Evolutionary conservation across 1,140 invertebrate species (phyloP), one percentile per base, ranked within the genome.

Genomic region (Drosophila elegans): DNA sequence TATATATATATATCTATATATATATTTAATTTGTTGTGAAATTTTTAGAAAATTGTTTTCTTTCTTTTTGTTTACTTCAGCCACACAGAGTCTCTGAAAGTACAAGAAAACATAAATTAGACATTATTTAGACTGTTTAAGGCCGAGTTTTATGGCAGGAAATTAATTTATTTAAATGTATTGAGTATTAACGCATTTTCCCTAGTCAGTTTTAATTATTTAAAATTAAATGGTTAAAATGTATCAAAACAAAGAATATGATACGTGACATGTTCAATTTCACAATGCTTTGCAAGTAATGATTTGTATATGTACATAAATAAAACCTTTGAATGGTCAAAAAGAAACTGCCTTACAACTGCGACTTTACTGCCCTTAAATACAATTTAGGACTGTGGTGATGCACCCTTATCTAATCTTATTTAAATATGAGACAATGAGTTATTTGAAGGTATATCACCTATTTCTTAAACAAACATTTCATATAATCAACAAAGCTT

Each of bases 31-130:
- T 63, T 39, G 25, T 10, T 45, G 48, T 36, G 13, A 32, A 44
- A 44, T 5, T 38, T 42, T 13, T 27, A 3, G n/a, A 10, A 13
- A 29, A 12, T 21, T 12, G n/a, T n/a, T 48, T 32, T 69, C 34
- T 13, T 21, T 51, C 11, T 6, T 21, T 13, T 2, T 2, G 42
- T 25, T 57, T 25, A 42, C 44, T 13, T 45, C 11, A 9, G 25
- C 52, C 11, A 25, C 48, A 72, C 48, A 38, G 13, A 73, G 41
- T 62, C 29, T 45, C 68, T 74, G 59, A 13, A 74, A 73, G 11
- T 12, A n/a, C 0, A 72, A 9, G 1, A 21, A 11, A 10, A 34
- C 9, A 27, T 3, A 25, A 32, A 4, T 7, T 12, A 21, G 1
- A 54, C 42, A 45, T 53, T n/a, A 44, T 10, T 11, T 12, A n/a